phyloP scores from a whole-genome alignment of 2,797 vertebrate genomes.

The Alfaro cultratus region DNA sequence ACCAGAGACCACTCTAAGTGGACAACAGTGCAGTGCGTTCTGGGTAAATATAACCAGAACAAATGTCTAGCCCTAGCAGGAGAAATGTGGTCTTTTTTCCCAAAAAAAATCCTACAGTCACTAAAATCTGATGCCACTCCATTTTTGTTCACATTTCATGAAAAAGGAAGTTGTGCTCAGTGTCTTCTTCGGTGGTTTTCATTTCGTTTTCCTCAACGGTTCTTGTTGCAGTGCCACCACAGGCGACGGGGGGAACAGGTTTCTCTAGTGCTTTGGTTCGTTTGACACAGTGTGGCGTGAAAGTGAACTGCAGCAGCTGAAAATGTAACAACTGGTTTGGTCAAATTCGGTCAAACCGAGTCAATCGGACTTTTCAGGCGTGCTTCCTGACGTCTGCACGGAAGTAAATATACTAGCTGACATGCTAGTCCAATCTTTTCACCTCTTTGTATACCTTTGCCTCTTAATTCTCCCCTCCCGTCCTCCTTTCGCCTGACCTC shows the following conservation, averaged over 20 bases:
- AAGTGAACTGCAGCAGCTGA: not conserved
- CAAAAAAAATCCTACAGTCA: not conserved
- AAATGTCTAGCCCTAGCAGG: not conserved
- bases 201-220: not conserved
- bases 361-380: not conserved
- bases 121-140: not conserved
- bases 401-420: conserved; percentile 1
- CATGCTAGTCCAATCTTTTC: conserved; percentile 10
- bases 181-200: not conserved
- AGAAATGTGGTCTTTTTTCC: not conserved
- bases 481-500: conserved; percentile 40
- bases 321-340: not conserved
- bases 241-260: not conserved
- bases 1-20: no score
- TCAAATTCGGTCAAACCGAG: not conserved
- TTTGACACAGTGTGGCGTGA: not conserved
- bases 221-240: not conserved
- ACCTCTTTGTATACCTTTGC: conserved; percentile 15
- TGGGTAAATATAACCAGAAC: not conserved
- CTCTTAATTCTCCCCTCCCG: conserved; percentile 20
- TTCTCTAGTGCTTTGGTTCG: not conserved
- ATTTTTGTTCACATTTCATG: not conserved
- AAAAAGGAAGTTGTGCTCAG: not conserved
- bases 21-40: no score
- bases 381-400: not conserved